phyloP scores from a whole-genome alignment of 2,888 invertebrate genomes.

The Hemithea aestivaria region DNA sequence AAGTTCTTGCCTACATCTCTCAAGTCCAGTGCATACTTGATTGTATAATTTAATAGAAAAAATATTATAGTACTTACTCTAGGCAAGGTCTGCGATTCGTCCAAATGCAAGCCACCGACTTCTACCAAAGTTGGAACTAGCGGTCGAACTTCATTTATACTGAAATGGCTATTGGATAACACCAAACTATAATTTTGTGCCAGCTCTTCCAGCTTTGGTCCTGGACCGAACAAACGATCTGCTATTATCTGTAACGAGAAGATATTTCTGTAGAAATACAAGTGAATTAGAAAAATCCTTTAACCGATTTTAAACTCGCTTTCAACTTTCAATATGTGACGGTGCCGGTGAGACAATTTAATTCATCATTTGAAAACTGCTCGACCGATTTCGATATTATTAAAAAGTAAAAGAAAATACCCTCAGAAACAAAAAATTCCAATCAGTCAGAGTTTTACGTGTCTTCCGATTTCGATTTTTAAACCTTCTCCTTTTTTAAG shows the following conservation, averaged over 20 bases:
- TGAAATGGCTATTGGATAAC: slow-evolving; percentile 77
- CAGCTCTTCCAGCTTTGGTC: slow-evolving; percentile 61
- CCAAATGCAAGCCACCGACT: slow-evolving; percentile 78
- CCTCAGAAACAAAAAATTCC: no score
- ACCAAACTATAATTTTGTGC: slow-evolving; percentile 75
- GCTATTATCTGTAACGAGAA: slow-evolving; percentile 55
- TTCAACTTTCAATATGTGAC: background rate
- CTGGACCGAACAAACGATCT: slow-evolving; percentile 70
- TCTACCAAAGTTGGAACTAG: slow-evolving; percentile 75
- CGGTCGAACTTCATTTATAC: slow-evolving; percentile 76
- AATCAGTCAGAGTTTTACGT: no score
- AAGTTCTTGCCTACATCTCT: no score
- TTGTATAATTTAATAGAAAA: no score
- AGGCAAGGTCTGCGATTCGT: slow-evolving; percentile 60
- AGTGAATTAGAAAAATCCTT: background rate
- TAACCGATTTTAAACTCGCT: slow-evolving; percentile 1
- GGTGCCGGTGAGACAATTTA: background rate
- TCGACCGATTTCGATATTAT: no score
- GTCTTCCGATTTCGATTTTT: no score
- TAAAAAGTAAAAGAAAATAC: no score
- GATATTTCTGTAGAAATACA: slow-evolving; percentile 5
- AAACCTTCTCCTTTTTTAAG: no score
- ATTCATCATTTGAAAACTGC: no score
- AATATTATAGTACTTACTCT: no score
- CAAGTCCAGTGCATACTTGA: no score